These are phyloP conservation scores for Urocolius indicus DNA, from an alignment of 2,113 vertebrate genomes.

Conservation along the genomic window DNA sequence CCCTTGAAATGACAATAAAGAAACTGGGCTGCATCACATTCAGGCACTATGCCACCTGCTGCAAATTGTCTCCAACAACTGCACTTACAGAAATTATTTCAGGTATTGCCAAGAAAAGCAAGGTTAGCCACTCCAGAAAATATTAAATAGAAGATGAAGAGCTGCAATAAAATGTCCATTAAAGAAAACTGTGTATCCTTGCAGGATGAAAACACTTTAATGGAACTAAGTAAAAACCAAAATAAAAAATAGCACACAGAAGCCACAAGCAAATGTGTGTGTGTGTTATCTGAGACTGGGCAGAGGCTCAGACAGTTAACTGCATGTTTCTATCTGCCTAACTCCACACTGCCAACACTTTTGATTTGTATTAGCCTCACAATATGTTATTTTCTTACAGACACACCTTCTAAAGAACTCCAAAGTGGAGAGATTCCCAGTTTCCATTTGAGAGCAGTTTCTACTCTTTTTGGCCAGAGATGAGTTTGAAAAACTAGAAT, in stretches of 20 bases:
- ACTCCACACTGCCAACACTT: background rate
- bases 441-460: background rate
- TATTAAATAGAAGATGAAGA: background rate
- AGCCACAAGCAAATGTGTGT: background rate
- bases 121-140: background rate
- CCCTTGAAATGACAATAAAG: background rate
- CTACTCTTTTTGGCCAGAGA: background rate
- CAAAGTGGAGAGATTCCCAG: background rate
- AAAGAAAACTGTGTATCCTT: background rate
- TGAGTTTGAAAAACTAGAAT: background rate
- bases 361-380: background rate
- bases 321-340: background rate
- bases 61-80: background rate
- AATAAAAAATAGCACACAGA: background rate
- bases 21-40: background rate
- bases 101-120: slow-evolving; percentile 48
- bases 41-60: slow-evolving; percentile 26
- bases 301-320: background rate
- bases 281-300: background rate
- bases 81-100: slow-evolving; percentile 48
- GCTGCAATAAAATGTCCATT: background rate
- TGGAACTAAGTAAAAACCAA: background rate
- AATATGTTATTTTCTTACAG: background rate
- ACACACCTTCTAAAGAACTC: background rate
- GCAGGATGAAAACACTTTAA: background rate